Base-by-base conservation (phyloP, 2,797 vertebrate species). In the Sphenodon punctatus region DNA sequence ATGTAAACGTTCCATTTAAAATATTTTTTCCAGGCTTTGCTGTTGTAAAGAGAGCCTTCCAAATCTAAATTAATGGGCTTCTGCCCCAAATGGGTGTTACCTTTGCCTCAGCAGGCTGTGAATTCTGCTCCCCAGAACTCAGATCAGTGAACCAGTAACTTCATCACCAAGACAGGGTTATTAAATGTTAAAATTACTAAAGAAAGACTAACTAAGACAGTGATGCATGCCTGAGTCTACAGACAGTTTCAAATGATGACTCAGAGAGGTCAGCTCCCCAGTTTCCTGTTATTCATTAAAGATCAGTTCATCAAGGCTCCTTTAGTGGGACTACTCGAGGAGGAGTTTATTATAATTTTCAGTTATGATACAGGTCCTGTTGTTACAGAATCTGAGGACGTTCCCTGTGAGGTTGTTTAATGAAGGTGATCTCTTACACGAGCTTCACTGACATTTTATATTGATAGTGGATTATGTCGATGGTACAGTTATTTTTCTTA, bases 161-260 rank as follows among this genome's bases (percentile, higher is more conserved):
- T 86, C 85, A 71, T 78, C 71, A 63, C 66, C 66, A 83, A 56
- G 60, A 66, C 78, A 59, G 55, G 75, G 22, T 48, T 43, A 11
- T 63, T 81, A 69, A 36, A 51, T 8, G 32, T 83, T 56, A 38
- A 80, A 77, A 77, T 89, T 81, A 64, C 86, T 75, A 53, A 89
- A 88, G 27, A 6, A 20, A 38, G 68, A 20, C 70, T 70, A 43
- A 17, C n/a, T n/a, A n/a, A n/a, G n/a, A n/a, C n/a, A n/a, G 15
- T 41, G 23, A 61, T 61, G 42, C 61, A 10, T 42, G 8, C 22
- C 38, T 61, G 59, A 61, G 23, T 23, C 32, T 59, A 61, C 38
- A 41, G 23, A 10, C 60, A 11, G 56, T 59, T 59, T 39, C 36
- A 38, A 7, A 63, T 25, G n/a, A 63, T 27, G 41, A 23, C 8